Conservation (phyloP, 2,797 vertebrate genomes). For the Falco biarmicus region DNA sequence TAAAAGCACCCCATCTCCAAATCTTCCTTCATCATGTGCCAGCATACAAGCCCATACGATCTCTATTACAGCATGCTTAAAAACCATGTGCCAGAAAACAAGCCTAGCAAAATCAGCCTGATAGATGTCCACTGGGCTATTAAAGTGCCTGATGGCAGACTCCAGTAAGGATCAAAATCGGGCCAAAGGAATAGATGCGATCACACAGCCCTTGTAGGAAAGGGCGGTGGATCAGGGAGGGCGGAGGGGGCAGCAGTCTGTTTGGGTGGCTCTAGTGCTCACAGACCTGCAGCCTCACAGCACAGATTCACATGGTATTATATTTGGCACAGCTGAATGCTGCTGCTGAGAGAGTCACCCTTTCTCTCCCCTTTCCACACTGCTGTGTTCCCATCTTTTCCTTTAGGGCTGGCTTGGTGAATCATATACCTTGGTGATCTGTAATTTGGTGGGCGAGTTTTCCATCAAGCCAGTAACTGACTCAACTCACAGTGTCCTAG, state of each 20-base stretch:
- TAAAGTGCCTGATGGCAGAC: not conserved
- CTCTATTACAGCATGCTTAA: not conserved
- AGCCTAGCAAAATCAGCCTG: not conserved
- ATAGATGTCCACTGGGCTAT: not conserved
- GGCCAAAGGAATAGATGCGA: not conserved
- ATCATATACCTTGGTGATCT: not conserved
- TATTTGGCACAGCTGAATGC: not conserved
- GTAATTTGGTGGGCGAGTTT: not conserved
- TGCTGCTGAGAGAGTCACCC: not conserved
- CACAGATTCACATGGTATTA: not conserved
- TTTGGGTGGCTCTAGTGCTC: not conserved
- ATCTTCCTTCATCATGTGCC: not conserved
- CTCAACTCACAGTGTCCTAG: not conserved
- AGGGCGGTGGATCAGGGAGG: not conserved
- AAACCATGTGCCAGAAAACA: not conserved
- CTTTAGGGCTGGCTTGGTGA: not conserved
- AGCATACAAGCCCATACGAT: not conserved
- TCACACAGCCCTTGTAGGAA: not conserved
- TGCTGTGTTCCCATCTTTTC: not conserved
- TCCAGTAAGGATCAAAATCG: not conserved
- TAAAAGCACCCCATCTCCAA: not conserved
- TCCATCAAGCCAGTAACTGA: not conserved
- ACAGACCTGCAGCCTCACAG: not conserved
- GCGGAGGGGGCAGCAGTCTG: not conserved
- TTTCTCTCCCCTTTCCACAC: not conserved